These are phyloP conservation scores for Pterocles burchelli DNA, from an alignment of 2,113 vertebrate species.

Conservation along the genomic window DNA sequence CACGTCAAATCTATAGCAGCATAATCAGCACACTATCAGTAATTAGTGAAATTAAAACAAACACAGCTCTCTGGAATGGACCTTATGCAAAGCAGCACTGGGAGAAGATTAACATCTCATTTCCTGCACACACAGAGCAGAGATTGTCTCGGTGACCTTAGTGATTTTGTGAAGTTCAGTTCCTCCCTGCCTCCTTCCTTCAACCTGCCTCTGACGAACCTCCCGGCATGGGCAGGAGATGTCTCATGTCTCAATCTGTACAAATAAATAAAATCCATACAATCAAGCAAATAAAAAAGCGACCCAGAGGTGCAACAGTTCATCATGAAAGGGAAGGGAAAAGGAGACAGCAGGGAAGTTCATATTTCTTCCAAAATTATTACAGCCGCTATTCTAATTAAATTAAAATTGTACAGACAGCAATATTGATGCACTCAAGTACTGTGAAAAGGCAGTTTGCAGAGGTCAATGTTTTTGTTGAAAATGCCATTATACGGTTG, in stretches of 20 bases:
- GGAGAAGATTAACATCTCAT: conserved; percentile 63
- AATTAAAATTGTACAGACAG: conserved; percentile 41
- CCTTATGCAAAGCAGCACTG: conserved; percentile 57
- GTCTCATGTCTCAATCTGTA: background rate
- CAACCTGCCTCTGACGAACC: background rate
- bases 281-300: too few species aligned
- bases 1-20: conserved; percentile 40
- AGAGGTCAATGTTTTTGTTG: background rate
- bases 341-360: background rate
- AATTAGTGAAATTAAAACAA: conserved; percentile 66
- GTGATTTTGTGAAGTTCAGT: conserved; percentile 33
- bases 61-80: conserved; percentile 59
- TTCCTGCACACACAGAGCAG: conserved; percentile 39
- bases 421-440: conserved; percentile 6
- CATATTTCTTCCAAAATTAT: background rate
- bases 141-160: conserved; percentile 46
- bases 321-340: background rate
- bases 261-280: background rate
- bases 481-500: background rate
- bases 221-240: background rate
- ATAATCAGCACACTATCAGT: conserved; percentile 61
- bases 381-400: conserved; percentile 47
- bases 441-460: background rate
- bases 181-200: background rate
- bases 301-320: background rate